A percentile compares a stretch with the other conserved stretches of the same genome.
Conservation (phyloP, 2,888 invertebrate genomes). For the Merodon equestris region DNA sequence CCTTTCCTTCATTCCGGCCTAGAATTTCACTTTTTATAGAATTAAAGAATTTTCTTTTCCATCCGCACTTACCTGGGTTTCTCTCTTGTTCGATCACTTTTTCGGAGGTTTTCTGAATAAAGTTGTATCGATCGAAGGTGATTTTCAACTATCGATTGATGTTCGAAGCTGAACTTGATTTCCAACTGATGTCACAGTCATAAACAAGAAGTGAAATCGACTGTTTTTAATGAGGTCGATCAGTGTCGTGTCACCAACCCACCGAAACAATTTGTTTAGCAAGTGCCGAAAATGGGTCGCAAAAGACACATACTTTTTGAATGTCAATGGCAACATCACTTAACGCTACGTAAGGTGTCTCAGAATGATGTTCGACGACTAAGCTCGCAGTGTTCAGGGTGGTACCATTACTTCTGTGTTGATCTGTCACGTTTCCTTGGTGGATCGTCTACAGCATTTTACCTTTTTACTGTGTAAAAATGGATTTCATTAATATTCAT, state of each 20-base stretch:
- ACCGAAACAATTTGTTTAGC: conserved; percentile 18
- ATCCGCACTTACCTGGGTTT: conserved; percentile 9
- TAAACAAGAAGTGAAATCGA: conserved; percentile 26
- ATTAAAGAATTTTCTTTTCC: background rate
- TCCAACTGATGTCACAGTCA: background rate
- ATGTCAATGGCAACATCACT: conserved; percentile 39
- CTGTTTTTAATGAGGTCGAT: conserved; percentile 44
- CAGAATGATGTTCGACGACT: background rate
- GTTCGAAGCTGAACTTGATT: conserved; percentile 8
- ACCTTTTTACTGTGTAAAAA: too few species aligned
- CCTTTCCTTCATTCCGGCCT: conserved; percentile 56
- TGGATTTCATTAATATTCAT: too few species aligned
- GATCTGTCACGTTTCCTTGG: too few species aligned
- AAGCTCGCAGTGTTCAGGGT: too few species aligned
- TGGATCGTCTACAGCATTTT: too few species aligned
- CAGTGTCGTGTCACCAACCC: conserved; percentile 54
- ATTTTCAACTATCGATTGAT: background rate
- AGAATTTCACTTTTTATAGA: background rate
- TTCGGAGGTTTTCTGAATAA: background rate
- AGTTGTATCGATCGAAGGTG: background rate
- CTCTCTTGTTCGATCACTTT: background rate
- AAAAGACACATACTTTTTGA: background rate
- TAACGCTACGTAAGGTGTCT: conserved; percentile 16
- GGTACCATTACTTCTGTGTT: too few species aligned
- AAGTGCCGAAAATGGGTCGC: conserved; percentile 42